phyloP scores from a whole-genome alignment of 2,888 invertebrate genomes.

The Pseudococcus longispinus region DNA sequence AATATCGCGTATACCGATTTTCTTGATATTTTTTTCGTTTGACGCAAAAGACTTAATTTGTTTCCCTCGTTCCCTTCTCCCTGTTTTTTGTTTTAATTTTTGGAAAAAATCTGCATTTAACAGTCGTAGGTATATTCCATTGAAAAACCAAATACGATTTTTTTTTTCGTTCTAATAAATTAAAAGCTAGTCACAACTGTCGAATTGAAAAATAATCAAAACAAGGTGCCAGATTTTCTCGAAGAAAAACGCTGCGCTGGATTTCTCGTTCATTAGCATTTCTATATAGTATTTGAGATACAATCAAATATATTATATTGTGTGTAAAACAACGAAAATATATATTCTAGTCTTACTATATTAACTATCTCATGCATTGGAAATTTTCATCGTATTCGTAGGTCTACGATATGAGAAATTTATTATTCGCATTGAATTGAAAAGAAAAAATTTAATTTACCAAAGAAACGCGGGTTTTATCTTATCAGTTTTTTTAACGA shows the following conservation, averaged over 20 bases:
- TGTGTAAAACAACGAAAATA: constrained; percentile 5
- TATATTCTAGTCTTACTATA: constrained; percentile 15
- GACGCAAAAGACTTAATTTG: not conserved
- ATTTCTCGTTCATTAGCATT: not conserved
- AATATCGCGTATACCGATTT: not conserved
- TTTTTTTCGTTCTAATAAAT: not conserved
- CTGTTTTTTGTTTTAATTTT: not conserved
- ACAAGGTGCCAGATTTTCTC: not conserved
- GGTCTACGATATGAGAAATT: not conserved
- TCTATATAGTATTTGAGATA: not conserved
- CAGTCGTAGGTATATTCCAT: not conserved
- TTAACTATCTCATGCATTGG: not conserved
- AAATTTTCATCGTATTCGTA: constrained; percentile 8
- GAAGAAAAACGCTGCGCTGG: not conserved
- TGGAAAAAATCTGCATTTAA: not conserved
- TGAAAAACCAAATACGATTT: not conserved
- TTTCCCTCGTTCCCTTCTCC: not conserved
- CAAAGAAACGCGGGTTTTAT: not conserved
- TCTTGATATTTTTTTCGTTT: not conserved
- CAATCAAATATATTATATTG: not conserved
- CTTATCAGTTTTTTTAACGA: constrained; percentile 9
- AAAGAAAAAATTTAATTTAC: not conserved
- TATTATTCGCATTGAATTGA: not conserved
- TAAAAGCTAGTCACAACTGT: not conserved
- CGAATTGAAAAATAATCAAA: not conserved